These are phyloP conservation scores for Bufo bufo DNA, from an alignment of 2,113 vertebrate species.

Conservation along the genomic window DNA sequence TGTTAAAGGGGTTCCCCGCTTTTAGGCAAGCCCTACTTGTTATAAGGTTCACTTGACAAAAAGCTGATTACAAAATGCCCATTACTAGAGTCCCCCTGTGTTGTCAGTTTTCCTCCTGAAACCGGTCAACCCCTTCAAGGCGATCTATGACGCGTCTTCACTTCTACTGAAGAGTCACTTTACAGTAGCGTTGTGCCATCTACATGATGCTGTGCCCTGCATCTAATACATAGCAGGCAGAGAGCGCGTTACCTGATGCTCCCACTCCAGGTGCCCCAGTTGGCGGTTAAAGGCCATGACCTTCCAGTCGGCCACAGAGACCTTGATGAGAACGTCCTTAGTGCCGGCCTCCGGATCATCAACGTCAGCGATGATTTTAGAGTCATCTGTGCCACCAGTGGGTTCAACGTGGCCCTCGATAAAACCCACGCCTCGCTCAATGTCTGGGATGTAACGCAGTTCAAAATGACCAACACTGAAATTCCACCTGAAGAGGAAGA, in stretches of 20 bases:
- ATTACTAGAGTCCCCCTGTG: too few species aligned
- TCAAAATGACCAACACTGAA: constrained; percentile 98
- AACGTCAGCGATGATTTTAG: constrained; percentile 85
- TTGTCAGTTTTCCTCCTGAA: too few species aligned
- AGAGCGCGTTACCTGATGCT: constrained; percentile 83
- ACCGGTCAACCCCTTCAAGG: too few species aligned
- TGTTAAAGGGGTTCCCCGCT: too few species aligned
- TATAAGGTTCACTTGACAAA: too few species aligned
- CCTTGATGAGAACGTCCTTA: constrained; percentile 90
- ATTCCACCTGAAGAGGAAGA: constrained; percentile 85
- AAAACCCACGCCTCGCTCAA: constrained; percentile 81
- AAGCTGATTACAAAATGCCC: too few species aligned
- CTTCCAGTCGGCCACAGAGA: constrained; percentile 96
- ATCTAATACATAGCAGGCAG: background rate
- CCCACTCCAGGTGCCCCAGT: constrained; percentile 90
- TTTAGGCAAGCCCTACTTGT: too few species aligned
- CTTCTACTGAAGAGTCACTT: too few species aligned
- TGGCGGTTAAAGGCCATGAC: constrained; percentile 91
- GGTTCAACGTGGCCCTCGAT: constrained; percentile 84
- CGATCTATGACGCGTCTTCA: too few species aligned
- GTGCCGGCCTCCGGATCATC: constrained; percentile 78
- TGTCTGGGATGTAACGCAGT: constrained; percentile 86
- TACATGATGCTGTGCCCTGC: background rate
- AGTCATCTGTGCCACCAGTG: constrained; percentile 75
- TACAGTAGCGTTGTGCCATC: too few species aligned